These are phyloP conservation scores for Parochlus steinenii DNA, from an alignment of 2,888 invertebrate genomes.

Conservation along the genomic window DNA sequence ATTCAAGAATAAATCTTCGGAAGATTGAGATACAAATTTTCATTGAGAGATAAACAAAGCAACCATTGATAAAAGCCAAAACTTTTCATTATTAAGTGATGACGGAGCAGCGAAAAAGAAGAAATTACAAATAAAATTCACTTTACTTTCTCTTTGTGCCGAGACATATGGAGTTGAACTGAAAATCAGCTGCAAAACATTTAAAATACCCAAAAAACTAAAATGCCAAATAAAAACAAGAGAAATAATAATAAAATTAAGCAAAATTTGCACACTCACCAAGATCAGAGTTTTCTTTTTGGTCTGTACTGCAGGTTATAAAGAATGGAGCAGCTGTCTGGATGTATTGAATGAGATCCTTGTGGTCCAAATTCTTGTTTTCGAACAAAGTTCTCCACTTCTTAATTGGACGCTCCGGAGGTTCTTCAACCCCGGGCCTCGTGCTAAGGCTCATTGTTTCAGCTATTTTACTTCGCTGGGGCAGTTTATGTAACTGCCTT, in stretches of 20 bases:
- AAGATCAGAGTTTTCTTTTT: constrained; percentile 4
- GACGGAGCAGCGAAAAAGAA: background rate
- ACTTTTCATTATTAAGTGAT: background rate
- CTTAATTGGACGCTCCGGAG: constrained; percentile 21
- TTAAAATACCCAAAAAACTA: background rate
- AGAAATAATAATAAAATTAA: background rate
- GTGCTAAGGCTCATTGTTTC: too few species aligned
- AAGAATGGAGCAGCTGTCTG: constrained; percentile 26
- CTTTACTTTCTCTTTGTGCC: constrained; percentile 7
- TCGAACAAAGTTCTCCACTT: constrained; percentile 29
- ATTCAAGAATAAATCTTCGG: background rate
- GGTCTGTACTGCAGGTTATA: constrained; percentile 16
- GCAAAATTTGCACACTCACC: constrained; percentile 5
- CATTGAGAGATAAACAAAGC: background rate
- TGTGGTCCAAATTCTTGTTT: constrained; percentile 23
- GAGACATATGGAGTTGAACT: too few species aligned
- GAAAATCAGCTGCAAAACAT: background rate
- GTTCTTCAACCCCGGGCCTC: too few species aligned
- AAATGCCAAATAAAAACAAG: background rate
- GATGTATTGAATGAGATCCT: constrained; percentile 26
- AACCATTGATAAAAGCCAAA: background rate
- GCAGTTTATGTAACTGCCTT: too few species aligned
- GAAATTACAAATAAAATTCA: background rate
- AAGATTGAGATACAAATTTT: background rate
- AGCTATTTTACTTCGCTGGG: too few species aligned